These are phyloP conservation scores for Amblyjoppa fuscipennis DNA, from an alignment of 2,888 invertebrate species.

Conservation along the genomic window DNA sequence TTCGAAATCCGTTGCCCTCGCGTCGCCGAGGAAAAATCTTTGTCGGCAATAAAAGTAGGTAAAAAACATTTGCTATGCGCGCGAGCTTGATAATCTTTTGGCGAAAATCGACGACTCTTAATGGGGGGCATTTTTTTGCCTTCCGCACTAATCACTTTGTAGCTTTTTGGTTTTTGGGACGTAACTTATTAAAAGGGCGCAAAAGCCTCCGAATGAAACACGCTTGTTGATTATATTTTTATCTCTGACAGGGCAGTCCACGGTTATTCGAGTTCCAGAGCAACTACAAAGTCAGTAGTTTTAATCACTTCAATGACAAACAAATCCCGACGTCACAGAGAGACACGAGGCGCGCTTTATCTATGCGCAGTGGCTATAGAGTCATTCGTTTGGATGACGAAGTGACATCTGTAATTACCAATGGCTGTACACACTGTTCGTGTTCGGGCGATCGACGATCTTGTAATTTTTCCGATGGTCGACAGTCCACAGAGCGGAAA, in stretches of 20 bases:
- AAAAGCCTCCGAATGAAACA: neutral
- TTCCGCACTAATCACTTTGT: neutral
- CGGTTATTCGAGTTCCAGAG: neutral
- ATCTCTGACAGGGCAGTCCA: neutral
- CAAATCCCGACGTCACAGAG: constrained; percentile 16
- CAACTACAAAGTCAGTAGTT: neutral
- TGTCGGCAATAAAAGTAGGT: neutral
- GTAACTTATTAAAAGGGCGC: neutral
- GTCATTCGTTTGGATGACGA: constrained; percentile 37
- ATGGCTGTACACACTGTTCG: constrained; percentile 29
- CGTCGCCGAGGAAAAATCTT: constrained; percentile 10
- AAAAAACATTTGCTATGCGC: neutral
- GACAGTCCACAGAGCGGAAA: neutral
- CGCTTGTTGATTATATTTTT: neutral
- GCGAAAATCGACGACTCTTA: neutral
- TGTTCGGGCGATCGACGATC: constrained; percentile 33
- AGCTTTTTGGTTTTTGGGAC: neutral
- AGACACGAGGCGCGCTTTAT: neutral
- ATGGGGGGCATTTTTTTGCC: neutral
- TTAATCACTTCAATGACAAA: constrained; percentile 22
- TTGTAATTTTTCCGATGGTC: constrained; percentile 3
- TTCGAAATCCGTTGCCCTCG: constrained; percentile 54
- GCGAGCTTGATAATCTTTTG: neutral
- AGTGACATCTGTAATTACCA: constrained; percentile 50
- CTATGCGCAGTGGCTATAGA: constrained; percentile 1